These are phyloP conservation scores for Cynoglossus semilaevis DNA, from an alignment of 2,113 vertebrate species.

Conservation along the genomic window DNA sequence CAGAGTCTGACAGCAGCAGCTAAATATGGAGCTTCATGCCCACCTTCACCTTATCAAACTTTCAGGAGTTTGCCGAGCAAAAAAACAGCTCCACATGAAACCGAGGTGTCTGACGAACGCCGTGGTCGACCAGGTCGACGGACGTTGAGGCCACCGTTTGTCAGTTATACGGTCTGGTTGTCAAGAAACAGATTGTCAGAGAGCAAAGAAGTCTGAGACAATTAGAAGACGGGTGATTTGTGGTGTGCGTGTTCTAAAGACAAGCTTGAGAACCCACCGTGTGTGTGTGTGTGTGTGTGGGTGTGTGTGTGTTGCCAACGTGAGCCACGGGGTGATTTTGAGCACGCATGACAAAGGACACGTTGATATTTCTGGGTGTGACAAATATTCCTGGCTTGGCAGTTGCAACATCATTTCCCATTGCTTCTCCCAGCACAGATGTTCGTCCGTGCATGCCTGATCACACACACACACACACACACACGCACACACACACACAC, in stretches of 20 bases:
- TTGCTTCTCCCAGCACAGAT: slow-evolving; percentile 55
- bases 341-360: slow-evolving; percentile 31
- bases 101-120: slow-evolving; percentile 45
- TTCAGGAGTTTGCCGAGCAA: slow-evolving; percentile 43
- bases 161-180: slow-evolving; percentile 63
- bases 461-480: slow-evolving; percentile 5
- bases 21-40: slow-evolving; percentile 59
- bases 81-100: slow-evolving; percentile 27
- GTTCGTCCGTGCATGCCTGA: slow-evolving; percentile 45
- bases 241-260: slow-evolving; percentile 18
- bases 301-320: slow-evolving; percentile 17
- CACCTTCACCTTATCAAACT: slow-evolving; percentile 59
- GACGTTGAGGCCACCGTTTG: slow-evolving; percentile 54
- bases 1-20: slow-evolving; percentile 52
- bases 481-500: slow-evolving; percentile 20
- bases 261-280: background rate
- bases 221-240: slow-evolving; percentile 68
- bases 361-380: slow-evolving; percentile 48
- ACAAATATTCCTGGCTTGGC: slow-evolving; percentile 51
- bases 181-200: slow-evolving; percentile 67
- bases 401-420: slow-evolving; percentile 57
- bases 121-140: slow-evolving; percentile 37
- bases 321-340: slow-evolving; percentile 21
- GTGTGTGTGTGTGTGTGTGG: slow-evolving; percentile 14
- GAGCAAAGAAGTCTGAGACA: slow-evolving; percentile 56